These are phyloP conservation scores for Boloria selene DNA, from an alignment of 2,888 invertebrate genomes.

Conservation along the genomic window DNA sequence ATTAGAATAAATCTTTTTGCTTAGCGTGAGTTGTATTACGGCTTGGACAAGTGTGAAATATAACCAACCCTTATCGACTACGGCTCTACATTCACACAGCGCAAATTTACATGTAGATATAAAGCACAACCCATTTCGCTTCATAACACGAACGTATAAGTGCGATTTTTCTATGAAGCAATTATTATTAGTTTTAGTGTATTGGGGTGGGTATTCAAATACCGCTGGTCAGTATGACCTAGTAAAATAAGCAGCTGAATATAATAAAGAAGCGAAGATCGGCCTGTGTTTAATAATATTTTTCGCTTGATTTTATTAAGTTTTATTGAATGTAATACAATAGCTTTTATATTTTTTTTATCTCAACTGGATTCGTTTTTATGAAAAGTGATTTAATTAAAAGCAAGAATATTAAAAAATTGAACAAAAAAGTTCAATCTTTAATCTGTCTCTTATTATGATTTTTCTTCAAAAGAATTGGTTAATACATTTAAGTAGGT, in stretches of 20 bases:
- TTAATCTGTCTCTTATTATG: too few species aligned
- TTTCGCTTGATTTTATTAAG: too few species aligned
- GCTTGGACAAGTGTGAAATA: constrained; percentile 39
- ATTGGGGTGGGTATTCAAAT: constrained; percentile 33
- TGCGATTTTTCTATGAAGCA: constrained; percentile 19
- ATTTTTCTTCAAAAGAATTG: too few species aligned
- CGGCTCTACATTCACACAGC: constrained; percentile 43
- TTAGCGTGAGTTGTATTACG: constrained; percentile 39
- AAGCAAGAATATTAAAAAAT: too few species aligned
- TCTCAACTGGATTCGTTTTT: too few species aligned
- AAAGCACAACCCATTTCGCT: constrained; percentile 11
- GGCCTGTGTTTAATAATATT: constrained; percentile 23
- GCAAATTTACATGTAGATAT: constrained; percentile 5
- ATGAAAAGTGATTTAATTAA: too few species aligned
- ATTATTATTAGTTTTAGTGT: constrained; percentile 19
- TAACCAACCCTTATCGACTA: constrained; percentile 63
- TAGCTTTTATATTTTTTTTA: too few species aligned
- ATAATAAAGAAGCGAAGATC: constrained; percentile 38
- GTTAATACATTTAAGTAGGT: too few species aligned
- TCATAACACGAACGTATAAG: constrained; percentile 7
- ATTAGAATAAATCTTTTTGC: constrained; percentile 34
- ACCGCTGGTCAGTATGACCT: constrained; percentile 58
- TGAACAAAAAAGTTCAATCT: too few species aligned
- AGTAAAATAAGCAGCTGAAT: constrained; percentile 54
- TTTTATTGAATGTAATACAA: too few species aligned